Evolutionary conservation across 2,888 invertebrate species (phyloP), one percentile per base, ranked within the genome.

Genomic region (Cosmia trapezina): DNA sequence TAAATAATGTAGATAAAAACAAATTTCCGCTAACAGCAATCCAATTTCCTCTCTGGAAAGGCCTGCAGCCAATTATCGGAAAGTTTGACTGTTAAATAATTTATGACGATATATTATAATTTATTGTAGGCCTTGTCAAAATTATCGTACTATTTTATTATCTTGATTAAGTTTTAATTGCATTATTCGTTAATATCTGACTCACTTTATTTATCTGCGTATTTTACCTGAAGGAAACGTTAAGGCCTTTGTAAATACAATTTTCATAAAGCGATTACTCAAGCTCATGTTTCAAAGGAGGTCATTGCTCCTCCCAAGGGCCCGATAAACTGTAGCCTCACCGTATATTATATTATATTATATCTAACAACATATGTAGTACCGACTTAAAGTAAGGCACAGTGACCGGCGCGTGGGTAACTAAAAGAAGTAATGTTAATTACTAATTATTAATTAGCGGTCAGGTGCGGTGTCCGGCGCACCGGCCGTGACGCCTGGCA

Each of bases 401-500:
- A 53, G 22, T 73, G 43, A 65, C 33, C 51, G 47, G 12, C 62
- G 61, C 45, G 79, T 80, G 63, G 43, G 37, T 70, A 53, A 33
- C 61, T 65, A 70, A 68, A 72, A 72, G 37, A 83, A 67, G 49
- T 53, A 37, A 37, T 33, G 61, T 73, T 62, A 65, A 83, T 79
- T 51, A 73, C 28, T 63, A 74, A 74, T 79, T 37, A 79, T 64
- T 78, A 86, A 76, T 84, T 81, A 84, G 61, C 68, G 68, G 63
- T 59, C 67, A 82, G 84, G 82, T 78, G 83, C 74, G 70, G 64
- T 73, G 84, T 67, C 69, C 64, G 80, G 57, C 68, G n/a, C 80
- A 37, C 60, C 73, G 69, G 49, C 77, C 85, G 79, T 86, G 85
- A 81, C 87, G 81, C 37, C 65, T 73, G 76, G 73, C 76, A 73